Evolutionary conservation across 35 echinoderm and acorn worm species (phyloP).

Genomic region (Ophioderma brevispina): DNA sequence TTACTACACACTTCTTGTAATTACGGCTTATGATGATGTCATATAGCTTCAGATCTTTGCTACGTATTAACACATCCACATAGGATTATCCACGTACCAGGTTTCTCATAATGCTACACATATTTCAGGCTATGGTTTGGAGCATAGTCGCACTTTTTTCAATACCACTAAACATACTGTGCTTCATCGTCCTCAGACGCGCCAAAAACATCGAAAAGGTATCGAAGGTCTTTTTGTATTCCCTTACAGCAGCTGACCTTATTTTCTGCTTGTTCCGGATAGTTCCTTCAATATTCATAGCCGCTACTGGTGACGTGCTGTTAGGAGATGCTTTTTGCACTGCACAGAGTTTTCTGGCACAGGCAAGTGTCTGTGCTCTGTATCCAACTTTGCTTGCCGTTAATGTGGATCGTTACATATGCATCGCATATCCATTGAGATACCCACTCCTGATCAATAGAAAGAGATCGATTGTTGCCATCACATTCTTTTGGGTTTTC

Average conservation of each 20-base stretch:
- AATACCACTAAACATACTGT: background rate
- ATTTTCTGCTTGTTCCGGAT: background rate
- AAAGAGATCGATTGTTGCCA: background rate
- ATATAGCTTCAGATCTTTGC: background rate
- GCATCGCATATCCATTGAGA: conserved; percentile 19
- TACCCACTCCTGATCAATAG: background rate
- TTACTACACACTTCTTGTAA: too few species aligned
- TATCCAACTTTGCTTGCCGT: background rate
- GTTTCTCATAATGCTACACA: background rate
- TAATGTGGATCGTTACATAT: conserved; percentile 19
- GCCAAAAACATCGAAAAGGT: conserved; percentile 7
- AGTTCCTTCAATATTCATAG: background rate
- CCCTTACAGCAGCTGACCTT: conserved; percentile 17
- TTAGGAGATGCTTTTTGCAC: conserved; percentile 18
- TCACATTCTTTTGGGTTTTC: background rate
- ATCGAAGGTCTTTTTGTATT: conserved; percentile 4
- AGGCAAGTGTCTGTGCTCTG: background rate
- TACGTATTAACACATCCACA: background rate
- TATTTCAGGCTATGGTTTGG: background rate
- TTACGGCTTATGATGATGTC: too few species aligned
- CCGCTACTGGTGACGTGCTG: background rate
- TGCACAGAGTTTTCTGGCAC: background rate
- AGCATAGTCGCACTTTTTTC: background rate
- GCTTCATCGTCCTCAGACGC: background rate
- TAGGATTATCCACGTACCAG: too few species aligned